phyloP scores from a whole-genome alignment of 2,888 invertebrate genomes.

The Epinotia nisella region DNA sequence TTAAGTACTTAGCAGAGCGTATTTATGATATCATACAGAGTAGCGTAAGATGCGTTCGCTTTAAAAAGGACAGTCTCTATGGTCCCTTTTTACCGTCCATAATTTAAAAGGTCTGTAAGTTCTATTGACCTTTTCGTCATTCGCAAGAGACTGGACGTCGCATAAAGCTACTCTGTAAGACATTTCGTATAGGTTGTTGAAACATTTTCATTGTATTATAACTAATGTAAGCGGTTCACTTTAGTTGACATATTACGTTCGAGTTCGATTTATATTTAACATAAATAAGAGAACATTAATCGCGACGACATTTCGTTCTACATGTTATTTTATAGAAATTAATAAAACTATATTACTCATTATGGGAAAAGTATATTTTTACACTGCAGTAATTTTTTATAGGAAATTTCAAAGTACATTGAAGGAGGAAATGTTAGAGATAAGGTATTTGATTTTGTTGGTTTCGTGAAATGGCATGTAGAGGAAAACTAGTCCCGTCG shows the following conservation, averaged over 20 bases:
- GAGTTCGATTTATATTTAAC: constrained; percentile 50
- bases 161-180: constrained; percentile 32
- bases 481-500: constrained; percentile 79
- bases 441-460: constrained; percentile 48
- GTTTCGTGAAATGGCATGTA: constrained; percentile 70
- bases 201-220: constrained; percentile 53
- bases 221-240: constrained; percentile 53
- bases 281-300: constrained; percentile 48
- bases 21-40: constrained; percentile 35
- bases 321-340: constrained; percentile 72
- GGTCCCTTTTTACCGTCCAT: constrained; percentile 43
- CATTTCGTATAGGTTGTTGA: constrained; percentile 41
- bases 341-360: constrained; percentile 40
- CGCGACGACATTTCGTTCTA: constrained; percentile 76
- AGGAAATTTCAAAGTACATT: constrained; percentile 28
- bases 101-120: constrained; percentile 33
- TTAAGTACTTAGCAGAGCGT: constrained; percentile 15
- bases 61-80: constrained; percentile 13
- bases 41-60: constrained; percentile 11
- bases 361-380: constrained; percentile 38
- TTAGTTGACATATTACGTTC: constrained; percentile 52
- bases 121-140: constrained; percentile 11
- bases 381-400: constrained; percentile 34
- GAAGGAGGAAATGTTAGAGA: constrained; percentile 6
- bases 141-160: constrained; percentile 18